These are phyloP conservation scores for Callinectes sapidus DNA, from an alignment of 2,888 invertebrate genomes.

Conservation along the genomic window DNA sequence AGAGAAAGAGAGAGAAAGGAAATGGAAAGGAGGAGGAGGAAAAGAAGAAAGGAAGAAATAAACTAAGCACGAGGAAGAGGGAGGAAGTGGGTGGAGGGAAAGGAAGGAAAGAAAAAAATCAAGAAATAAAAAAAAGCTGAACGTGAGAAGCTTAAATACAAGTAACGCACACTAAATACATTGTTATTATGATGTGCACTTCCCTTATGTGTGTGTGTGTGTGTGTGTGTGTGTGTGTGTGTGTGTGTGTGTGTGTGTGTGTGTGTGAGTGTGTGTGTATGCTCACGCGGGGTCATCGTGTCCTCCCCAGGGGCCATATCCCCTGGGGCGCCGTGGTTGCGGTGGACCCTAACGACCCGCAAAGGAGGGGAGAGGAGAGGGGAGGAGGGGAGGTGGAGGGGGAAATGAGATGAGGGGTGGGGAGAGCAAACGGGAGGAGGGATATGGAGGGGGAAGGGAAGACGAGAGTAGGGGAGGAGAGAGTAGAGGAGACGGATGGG, in stretches of 20 bases:
- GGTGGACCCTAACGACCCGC: background rate
- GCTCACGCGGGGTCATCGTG: background rate
- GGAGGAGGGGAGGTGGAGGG: background rate
- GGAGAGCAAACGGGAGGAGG: background rate
- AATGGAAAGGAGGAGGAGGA: background rate
- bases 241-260: constrained; percentile 20
- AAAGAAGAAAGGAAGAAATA: no score
- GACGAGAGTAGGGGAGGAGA: no score
- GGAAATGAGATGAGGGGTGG: background rate
- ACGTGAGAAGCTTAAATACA: background rate
- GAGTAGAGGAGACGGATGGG: background rate
- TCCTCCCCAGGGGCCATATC: constrained; percentile 9
- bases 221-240: constrained; percentile 25
- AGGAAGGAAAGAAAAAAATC: background rate
- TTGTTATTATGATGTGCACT: background rate
- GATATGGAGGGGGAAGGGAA: background rate
- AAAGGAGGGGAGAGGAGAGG: background rate
- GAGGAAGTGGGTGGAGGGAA: background rate
- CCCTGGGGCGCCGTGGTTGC: constrained; percentile 16
- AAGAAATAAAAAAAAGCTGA: background rate
- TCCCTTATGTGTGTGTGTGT: constrained; percentile 4
- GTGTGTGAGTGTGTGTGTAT: background rate
- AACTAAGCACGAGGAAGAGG: background rate
- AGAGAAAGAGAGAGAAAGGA: background rate
- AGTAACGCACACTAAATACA: background rate